Evolutionary conservation across 2,113 vertebrate species (phyloP).

Genomic region (Rhinogobius similis): DNA sequence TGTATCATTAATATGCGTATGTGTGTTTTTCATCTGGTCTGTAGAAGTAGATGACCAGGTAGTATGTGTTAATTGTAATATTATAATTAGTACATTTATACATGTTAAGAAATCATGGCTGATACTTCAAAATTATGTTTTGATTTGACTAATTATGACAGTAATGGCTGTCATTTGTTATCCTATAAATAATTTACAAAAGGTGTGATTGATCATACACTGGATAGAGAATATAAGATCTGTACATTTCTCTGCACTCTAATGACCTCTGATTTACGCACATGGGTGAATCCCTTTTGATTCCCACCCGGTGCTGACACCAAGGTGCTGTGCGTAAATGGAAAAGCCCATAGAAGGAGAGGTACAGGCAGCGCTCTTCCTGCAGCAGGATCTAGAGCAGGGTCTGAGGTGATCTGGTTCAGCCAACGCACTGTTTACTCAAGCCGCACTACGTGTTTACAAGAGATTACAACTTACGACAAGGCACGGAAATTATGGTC

Average conservation of each 20-base stretch:
- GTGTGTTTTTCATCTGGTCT: no score
- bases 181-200: neutral
- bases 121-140: neutral
- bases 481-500: slow-evolving; percentile 32
- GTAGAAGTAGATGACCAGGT: no score
- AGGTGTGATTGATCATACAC: no score
- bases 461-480: slow-evolving; percentile 54
- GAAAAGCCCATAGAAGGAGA: slow-evolving; percentile 56
- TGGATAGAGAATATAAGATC: no score
- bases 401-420: slow-evolving; percentile 44
- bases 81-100: no score
- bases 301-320: slow-evolving; percentile 12
- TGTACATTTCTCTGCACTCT: neutral
- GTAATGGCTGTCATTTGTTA: neutral
- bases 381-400: slow-evolving; percentile 25
- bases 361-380: neutral
- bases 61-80: no score
- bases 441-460: slow-evolving; percentile 59
- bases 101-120: neutral
- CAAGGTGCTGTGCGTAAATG: slow-evolving; percentile 27
- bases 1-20: neutral
- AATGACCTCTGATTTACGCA: neutral
- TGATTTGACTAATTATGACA: neutral
- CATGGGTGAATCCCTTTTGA: neutral
- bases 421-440: slow-evolving; percentile 56